phyloP scores from a whole-genome alignment of 1,140 invertebrate species.

The Brachionus sp. region DNA sequence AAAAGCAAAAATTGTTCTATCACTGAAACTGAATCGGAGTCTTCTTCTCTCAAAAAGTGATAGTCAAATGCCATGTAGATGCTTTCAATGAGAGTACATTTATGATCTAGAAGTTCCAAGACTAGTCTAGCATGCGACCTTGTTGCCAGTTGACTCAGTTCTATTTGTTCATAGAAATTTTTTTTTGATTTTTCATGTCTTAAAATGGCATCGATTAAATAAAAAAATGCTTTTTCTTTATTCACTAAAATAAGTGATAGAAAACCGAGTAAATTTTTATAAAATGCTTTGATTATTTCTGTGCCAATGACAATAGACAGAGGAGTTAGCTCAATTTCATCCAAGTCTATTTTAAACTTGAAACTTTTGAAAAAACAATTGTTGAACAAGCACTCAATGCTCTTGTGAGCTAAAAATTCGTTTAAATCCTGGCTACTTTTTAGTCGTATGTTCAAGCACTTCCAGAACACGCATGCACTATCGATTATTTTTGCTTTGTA shows the following conservation, averaged over 20 bases:
- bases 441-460: background rate
- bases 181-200: conserved; percentile 9
- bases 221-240: background rate
- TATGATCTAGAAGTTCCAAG: background rate
- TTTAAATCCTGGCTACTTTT: background rate
- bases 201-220: background rate
- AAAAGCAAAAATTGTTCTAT: background rate
- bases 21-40: background rate
- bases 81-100: background rate
- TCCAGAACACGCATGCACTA: background rate
- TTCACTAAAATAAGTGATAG: background rate
- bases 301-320: background rate
- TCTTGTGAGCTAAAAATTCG: background rate
- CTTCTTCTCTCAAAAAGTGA: conserved; percentile 1
- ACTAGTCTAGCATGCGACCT: background rate
- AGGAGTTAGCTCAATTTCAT: background rate
- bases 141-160: background rate
- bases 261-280: background rate
- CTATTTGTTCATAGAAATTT: background rate
- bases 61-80: background rate
- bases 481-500: background rate
- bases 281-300: background rate
- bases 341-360: background rate
- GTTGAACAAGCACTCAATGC: conserved; percentile 6
- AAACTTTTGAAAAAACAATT: conserved; percentile 18